Base-by-base conservation (phyloP, 2,113 vertebrate species). In the Cynocephalus volans region DNA sequence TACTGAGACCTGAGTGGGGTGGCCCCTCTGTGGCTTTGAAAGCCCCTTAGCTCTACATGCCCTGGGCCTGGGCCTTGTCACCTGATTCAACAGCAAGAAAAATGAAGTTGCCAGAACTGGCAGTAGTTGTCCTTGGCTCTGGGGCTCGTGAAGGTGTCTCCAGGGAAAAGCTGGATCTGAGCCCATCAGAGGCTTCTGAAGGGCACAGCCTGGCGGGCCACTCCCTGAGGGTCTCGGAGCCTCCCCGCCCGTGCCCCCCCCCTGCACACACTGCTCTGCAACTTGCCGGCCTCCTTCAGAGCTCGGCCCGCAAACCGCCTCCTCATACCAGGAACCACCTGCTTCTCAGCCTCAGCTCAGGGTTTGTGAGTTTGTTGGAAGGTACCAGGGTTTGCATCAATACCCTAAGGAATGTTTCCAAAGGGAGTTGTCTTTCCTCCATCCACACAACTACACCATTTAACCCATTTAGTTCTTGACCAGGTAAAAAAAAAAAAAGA, bases 71-170 rank as follows among this genome's bases (percentile, higher is more conserved):
- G 7, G 36, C 28, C 52, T 65, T 69, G 90, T 67, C 67, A 10
- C 88, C 60, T 28, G 21, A 76, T 14, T 85, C 87, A 72, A 45
- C 48, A 60, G 50, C 26, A 83, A 88, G 64, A 45, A 80, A 90
- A 81, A 69, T 11, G 77, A 75, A 50, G 62, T 52, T 58, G 9
- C 76, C 11, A 1, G 64, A 75, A 12, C 11, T 54, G 56, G 60
- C 26, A 76, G 80, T 67, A 28, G 45, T 48, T 31, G n/a, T 90
- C 77, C 76, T n/a, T 60, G 92, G 48, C 94, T 1, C 2, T 1
- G 18, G 91, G 92, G 95, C 58, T 90, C 73, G 65, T 15, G 95
- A 96, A 64, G 96, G 94, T 97, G 97, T 95, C 97, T 98, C 83
- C 93, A 88, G 97, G 98, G 82, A 97, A n/a, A 45, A 50, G 41